Evolutionary conservation across 1,140 invertebrate species (phyloP).

Genomic region (Lysiphlebus fabarum): DNA sequence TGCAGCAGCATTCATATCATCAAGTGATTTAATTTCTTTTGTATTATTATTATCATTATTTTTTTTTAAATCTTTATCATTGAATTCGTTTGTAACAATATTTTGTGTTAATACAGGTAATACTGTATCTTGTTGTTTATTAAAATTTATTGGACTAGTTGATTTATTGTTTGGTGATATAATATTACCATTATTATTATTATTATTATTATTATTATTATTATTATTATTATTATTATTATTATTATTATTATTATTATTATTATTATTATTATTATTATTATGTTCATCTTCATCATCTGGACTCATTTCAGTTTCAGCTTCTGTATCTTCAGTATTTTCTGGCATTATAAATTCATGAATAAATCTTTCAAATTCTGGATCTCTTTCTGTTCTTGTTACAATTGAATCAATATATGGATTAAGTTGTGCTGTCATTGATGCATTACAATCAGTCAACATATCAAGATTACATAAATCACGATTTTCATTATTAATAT

Average conservation of each 20-base stretch:
- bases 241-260: too few species aligned
- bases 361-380: slow-evolving; percentile 52
- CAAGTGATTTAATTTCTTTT: slow-evolving; percentile 31
- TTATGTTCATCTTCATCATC: slow-evolving; percentile 42
- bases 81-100: slow-evolving; percentile 26
- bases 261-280: too few species aligned
- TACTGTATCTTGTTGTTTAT: not conserved
- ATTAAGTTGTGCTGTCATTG: slow-evolving; percentile 48
- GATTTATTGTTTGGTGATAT: too few species aligned
- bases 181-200: too few species aligned
- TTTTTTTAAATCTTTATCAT: slow-evolving; percentile 11
- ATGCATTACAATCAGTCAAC: slow-evolving; percentile 38
- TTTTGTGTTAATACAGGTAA: slow-evolving; percentile 20
- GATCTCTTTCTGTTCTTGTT: slow-evolving; percentile 50
- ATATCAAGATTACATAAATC: slow-evolving; percentile 40
- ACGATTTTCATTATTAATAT: slow-evolving; percentile 55
- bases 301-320: slow-evolving; percentile 43
- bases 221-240: too few species aligned
- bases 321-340: not conserved
- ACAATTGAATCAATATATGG: slow-evolving; percentile 49
- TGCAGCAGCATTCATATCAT: slow-evolving; percentile 49
- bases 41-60: slow-evolving; percentile 18
- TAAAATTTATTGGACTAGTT: not conserved
- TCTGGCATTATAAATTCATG: slow-evolving; percentile 45
- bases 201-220: too few species aligned